Base-by-base conservation (phyloP, 2,113 vertebrate genomes). In the Xenopus tropicalis region DNA sequence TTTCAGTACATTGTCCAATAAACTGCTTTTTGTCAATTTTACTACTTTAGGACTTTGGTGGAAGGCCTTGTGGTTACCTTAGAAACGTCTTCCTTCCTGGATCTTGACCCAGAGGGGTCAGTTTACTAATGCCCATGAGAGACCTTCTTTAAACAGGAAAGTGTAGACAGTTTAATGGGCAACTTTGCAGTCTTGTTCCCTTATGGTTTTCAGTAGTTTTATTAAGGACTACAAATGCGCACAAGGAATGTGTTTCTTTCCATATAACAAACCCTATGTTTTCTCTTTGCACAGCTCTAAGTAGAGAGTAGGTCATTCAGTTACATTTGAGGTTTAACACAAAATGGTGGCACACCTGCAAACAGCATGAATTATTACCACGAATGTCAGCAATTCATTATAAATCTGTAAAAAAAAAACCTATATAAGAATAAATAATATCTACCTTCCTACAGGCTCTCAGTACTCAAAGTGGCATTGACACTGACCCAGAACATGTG, bases 21-120 rank as follows among this genome's bases (percentile, higher is more conserved):
- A 88, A 80, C 88, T 87, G 89, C 81, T 86, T 86, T 88, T 90
- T 89, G 87, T 90, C 89, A 90, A 84, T 88, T 88, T 84, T 85
- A 86, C 86, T 82, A 86, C 72, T 56, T 69, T 78, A 83, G 77
- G 3, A 67, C 84, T 87, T 85, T 82, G 71, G 78, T 85, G 80
- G 82, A 81, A 86, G 82, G 78, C 81, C 86, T 82, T 67, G 5
- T 0, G 71, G 89, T 91, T 89, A 86, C 89, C 83, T 54, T 90
- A 88, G 91, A 85, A 91, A 91, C 83, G 78, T 90, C 89, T 91
- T 90, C 86, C 88, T 91, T 91, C 88, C 89, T 88, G 85, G 83
- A 89, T 83, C 81, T 83, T 86, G 84, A 88, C 79, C 85, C 82
- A 71, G 1, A 79, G 79, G 86, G 81, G 78, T 82, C 84, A 85